phyloP scores from a whole-genome alignment of 2,113 vertebrate genomes.

The Tachycineta bicolor region DNA sequence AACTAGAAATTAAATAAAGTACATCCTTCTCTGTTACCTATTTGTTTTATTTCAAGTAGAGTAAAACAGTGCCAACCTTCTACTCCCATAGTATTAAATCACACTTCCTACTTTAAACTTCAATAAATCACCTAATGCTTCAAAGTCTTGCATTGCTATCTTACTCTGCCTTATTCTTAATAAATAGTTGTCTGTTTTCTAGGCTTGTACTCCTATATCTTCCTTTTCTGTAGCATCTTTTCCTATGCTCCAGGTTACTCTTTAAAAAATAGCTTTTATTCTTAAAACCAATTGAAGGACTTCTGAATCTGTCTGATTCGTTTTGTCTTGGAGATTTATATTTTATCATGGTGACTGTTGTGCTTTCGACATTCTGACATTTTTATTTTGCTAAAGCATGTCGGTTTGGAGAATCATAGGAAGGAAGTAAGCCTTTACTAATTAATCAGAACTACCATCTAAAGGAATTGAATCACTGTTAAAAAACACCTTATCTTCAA shows the following conservation, averaged over 20 bases:
- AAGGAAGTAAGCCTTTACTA: not conserved
- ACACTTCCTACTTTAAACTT: not conserved
- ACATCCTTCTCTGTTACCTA: not conserved
- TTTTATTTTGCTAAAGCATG: not conserved
- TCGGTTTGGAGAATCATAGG: not conserved
- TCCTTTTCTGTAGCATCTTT: not conserved
- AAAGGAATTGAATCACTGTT: not conserved
- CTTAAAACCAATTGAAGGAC: not conserved
- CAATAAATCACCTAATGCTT: not conserved
- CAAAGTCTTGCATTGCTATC: not conserved
- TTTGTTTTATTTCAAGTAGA: not conserved
- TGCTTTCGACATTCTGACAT: not conserved
- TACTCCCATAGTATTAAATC: not conserved
- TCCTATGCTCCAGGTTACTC: not conserved
- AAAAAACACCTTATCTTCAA: not conserved
- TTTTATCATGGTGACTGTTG: fast-evolving
- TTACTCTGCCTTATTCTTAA: not conserved
- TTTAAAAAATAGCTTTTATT: not conserved
- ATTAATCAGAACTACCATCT: not conserved
- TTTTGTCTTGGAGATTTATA: not conserved
- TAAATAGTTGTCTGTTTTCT: not conserved
- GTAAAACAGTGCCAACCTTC: not conserved
- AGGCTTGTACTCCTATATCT: not conserved
- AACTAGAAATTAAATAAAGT: not conserved
- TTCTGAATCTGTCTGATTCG: not conserved